These are phyloP conservation scores for Spodoptera litura DNA, from an alignment of 1,140 invertebrate genomes.

Conservation along the genomic window DNA sequence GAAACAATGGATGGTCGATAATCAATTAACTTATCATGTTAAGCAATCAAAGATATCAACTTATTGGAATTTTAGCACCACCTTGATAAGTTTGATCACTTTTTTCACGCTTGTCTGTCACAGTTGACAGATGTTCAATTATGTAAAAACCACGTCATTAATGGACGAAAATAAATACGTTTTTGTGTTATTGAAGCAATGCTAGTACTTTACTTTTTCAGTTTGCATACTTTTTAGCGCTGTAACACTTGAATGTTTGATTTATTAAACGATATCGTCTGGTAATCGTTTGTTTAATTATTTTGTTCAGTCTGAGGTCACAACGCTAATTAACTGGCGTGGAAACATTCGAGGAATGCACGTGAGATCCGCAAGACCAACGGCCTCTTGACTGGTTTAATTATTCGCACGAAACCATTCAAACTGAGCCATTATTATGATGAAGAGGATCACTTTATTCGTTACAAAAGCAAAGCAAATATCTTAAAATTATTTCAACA, in stretches of 20 bases:
- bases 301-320: constrained; percentile 43
- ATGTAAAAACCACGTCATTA: constrained; percentile 52
- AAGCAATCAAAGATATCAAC: constrained; percentile 70
- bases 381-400: constrained; percentile 61
- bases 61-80: constrained; percentile 69
- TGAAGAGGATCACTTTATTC: constrained; percentile 23
- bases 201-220: constrained; percentile 9
- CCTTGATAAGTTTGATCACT: constrained; percentile 61
- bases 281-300: constrained; percentile 37
- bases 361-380: constrained; percentile 67
- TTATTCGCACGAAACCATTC: constrained; percentile 59
- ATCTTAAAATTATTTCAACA: constrained; percentile 18
- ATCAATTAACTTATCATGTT: constrained; percentile 58
- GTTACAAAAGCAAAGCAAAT: constrained; percentile 1
- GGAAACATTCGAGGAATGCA: constrained; percentile 68
- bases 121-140: constrained; percentile 49
- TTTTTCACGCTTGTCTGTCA: constrained; percentile 62
- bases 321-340: constrained; percentile 63
- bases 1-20: constrained; percentile 18
- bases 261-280: constrained; percentile 42
- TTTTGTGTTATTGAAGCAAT: constrained; percentile 32
- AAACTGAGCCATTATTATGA: constrained; percentile 30
- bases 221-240: constrained; percentile 44
- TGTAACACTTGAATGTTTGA: constrained; percentile 40
- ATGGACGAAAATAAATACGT: constrained; percentile 38